Evolutionary conservation across 1,140 invertebrate genomes (phyloP).

Genomic region (Lamellibrachia luymesi): DNA sequence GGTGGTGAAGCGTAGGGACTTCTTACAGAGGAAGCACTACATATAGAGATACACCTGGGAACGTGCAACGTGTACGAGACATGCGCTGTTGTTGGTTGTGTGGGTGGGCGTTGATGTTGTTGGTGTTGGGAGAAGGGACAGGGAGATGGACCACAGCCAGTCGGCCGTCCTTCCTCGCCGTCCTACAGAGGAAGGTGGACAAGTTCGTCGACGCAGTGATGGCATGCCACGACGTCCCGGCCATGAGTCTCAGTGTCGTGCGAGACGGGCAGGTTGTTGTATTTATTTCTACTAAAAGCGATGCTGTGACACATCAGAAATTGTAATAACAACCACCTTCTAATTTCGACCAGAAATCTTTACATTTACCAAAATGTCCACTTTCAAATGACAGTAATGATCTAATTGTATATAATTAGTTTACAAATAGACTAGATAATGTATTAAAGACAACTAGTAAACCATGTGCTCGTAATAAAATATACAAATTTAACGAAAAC

Average conservation of each 20-base stretch:
- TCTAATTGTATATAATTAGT: too few species aligned
- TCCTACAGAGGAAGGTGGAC: not conserved
- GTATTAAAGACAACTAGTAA: too few species aligned
- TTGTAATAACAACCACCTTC: too few species aligned
- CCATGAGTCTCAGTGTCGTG: not conserved
- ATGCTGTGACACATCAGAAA: too few species aligned
- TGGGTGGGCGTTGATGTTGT: not conserved
- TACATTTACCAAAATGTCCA: too few species aligned
- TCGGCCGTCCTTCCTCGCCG: not conserved
- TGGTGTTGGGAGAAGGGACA: not conserved
- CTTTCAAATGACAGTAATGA: too few species aligned
- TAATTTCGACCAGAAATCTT: too few species aligned
- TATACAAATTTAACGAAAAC: too few species aligned
- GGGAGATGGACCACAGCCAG: not conserved
- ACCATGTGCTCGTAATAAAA: too few species aligned
- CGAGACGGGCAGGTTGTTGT: not conserved
- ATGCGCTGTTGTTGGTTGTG: not conserved
- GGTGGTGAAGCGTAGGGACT: not conserved
- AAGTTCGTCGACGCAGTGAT: not conserved
- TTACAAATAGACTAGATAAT: too few species aligned
- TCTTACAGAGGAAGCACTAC: not conserved
- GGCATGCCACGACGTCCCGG: not conserved
- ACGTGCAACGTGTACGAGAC: not conserved
- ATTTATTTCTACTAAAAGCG: not conserved
- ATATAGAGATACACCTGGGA: not conserved